Evolutionary conservation across 2,113 vertebrate species (phyloP).

Genomic region (human): DNA sequence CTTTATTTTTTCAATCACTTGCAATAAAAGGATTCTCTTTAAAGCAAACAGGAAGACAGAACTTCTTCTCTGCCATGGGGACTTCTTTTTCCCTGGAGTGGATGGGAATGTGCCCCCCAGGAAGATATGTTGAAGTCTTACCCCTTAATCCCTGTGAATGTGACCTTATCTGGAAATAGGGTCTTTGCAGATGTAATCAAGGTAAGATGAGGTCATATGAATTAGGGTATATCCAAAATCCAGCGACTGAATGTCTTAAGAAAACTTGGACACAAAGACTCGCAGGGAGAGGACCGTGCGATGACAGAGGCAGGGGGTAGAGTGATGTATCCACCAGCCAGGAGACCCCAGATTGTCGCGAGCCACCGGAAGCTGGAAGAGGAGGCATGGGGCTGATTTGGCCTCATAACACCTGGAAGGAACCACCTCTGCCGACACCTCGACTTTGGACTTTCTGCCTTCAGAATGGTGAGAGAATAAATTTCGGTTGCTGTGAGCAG

Average conservation of each 20-base stretch:
- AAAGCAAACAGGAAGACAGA: neutral
- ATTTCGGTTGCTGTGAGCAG: neutral
- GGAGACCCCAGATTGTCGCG: no score
- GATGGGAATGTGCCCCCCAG: neutral
- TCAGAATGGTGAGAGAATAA: neutral
- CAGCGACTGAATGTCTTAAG: neutral
- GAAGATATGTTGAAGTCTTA: neutral
- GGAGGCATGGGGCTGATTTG: no score
- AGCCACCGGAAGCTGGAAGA: neutral
- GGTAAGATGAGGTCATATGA: neutral
- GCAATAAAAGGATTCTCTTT: neutral
- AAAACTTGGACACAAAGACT: neutral
- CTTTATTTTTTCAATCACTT: neutral
- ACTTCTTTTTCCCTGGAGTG: neutral
- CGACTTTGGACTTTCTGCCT: no score
- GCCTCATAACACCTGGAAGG: neutral
- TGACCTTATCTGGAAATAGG: neutral
- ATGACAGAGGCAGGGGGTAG: neutral
- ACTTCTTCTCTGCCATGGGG: neutral
- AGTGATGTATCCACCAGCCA: neutral
- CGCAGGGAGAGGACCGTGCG: fast-evolving
- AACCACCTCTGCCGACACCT: neutral
- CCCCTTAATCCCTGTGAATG: neutral
- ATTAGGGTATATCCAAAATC: no score
- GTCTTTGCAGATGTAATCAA: neutral